Percentiles rank a stretch among this genome's conserved stretches.
Conservation (phyloP, 1,140 invertebrate species). For the Hesperophylax magnus region DNA sequence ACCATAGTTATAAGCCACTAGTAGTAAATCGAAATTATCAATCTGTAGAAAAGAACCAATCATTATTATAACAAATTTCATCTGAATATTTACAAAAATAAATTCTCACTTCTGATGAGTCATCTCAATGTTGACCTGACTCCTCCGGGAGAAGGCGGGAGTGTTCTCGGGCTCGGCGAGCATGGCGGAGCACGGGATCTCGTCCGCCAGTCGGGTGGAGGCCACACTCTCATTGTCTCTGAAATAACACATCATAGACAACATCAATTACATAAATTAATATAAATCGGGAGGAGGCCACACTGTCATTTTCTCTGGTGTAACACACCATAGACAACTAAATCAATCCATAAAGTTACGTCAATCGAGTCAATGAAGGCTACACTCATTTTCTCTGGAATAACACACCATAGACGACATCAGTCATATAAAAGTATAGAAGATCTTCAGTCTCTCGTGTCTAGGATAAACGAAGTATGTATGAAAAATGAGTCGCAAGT, state of each 20-base stretch:
- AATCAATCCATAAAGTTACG: not conserved
- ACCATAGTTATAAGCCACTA: no score
- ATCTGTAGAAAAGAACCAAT: no score
- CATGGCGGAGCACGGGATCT: conserved; percentile 60
- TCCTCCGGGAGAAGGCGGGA: conserved; percentile 22
- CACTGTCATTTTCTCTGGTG: conserved; percentile 70
- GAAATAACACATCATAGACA: conserved; percentile 56
- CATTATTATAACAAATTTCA: no score
- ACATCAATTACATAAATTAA: not conserved
- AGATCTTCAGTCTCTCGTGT: no score
- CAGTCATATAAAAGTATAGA: no score
- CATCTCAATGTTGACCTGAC: conserved; percentile 36
- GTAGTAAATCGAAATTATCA: no score
- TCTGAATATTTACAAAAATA: no score
- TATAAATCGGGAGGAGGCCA: conserved; percentile 64
- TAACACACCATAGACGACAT: not conserved
- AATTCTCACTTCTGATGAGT: conserved; percentile 19
- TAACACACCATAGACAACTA: not conserved
- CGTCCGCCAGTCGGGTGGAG: conserved; percentile 66
- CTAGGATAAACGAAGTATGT: no score
- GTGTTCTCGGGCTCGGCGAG: conserved; percentile 53
- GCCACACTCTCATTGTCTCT: conserved; percentile 70
- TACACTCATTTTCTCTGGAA: conserved; percentile 70
- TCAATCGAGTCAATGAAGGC: conserved; percentile 65
- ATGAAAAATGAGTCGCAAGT: no score